Evolutionary conservation across 2,888 invertebrate species (phyloP), one percentile per base, ranked within the genome.

Genomic region (Hemicrepidius hirtus): DNA sequence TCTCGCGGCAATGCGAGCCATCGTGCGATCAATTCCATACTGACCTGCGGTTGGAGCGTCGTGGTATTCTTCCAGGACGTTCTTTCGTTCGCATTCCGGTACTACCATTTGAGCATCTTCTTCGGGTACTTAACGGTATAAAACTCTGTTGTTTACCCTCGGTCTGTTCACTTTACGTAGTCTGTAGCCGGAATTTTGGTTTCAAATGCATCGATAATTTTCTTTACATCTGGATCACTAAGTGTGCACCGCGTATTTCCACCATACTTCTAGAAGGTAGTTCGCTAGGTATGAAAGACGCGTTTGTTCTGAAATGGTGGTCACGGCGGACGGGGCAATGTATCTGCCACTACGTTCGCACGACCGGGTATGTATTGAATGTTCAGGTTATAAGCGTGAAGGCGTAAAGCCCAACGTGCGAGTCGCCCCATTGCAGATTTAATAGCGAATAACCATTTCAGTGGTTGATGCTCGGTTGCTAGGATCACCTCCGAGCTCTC

Each of bases 381-480:
- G n/a, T n/a, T n/a, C n/a, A n/a, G n/a, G n/a, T n/a, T n/a, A n/a
- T n/a, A n/a, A n/a, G n/a, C n/a, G n/a, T n/a, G n/a, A n/a, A n/a
- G n/a, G n/a, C n/a, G n/a, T n/a, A n/a, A n/a, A n/a, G n/a, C n/a
- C n/a, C n/a, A n/a, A n/a, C n/a, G n/a, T n/a, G n/a, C 18, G 67
- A 87, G 85, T 28, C 86, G 73, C 12, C 85, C 85, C 4, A 82
- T 80, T 0, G 84, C 83, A 3, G 85, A 80, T 72, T 85, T 85
- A 2, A 85, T 35, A 0, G 77, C 76, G 68, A 83, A 68, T 9
- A 88, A 72, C 85, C 86, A 88, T 80, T 85, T 84, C 24, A 88
- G 77, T 0, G 87, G 84, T 69, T 85, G 82, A 60, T 87, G 87
- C 67, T 87, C 87, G 0, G 85, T 86, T 1, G 81, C 70, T 0